These are phyloP conservation scores for Tanypteryx hageni DNA, from an alignment of 2,888 invertebrate genomes.

Conservation along the genomic window DNA sequence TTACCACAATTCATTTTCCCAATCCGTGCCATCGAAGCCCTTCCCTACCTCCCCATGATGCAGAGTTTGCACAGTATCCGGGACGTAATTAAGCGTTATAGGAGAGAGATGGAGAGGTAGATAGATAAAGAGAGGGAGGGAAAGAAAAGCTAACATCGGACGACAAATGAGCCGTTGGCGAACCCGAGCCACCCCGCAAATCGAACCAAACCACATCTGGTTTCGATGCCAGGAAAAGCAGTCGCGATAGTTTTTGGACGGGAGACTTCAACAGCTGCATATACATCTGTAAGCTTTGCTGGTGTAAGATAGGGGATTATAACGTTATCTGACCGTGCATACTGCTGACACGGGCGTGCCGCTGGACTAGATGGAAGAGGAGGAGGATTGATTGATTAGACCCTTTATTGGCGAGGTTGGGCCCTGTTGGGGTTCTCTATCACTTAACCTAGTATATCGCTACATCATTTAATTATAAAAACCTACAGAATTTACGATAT, in stretches of 20 bases:
- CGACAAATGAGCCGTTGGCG: background rate
- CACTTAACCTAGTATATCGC: too few relatives aligned
- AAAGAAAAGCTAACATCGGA: background rate
- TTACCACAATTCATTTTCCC: background rate
- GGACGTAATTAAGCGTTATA: background rate
- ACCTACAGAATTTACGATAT: too few relatives aligned
- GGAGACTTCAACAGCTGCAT: background rate
- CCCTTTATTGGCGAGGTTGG: too few relatives aligned
- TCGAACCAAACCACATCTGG: background rate
- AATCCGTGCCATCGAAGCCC: background rate
- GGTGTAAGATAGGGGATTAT: background rate
- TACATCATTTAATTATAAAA: too few relatives aligned
- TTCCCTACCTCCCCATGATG: background rate
- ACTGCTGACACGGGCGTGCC: background rate
- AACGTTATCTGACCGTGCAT: background rate
- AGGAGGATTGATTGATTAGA: too few relatives aligned
- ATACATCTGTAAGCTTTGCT: background rate
- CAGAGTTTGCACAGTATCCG: background rate
- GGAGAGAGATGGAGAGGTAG: too few relatives aligned
- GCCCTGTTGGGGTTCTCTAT: too few relatives aligned
- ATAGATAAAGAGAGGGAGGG: too few relatives aligned
- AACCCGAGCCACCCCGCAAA: background rate
- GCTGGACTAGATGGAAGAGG: background rate
- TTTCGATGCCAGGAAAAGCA: background rate
- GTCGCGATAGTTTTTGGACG: background rate